Evolutionary conservation across 2,113 vertebrate genomes (phyloP).

Genomic region (Cavia porcellus): DNA sequence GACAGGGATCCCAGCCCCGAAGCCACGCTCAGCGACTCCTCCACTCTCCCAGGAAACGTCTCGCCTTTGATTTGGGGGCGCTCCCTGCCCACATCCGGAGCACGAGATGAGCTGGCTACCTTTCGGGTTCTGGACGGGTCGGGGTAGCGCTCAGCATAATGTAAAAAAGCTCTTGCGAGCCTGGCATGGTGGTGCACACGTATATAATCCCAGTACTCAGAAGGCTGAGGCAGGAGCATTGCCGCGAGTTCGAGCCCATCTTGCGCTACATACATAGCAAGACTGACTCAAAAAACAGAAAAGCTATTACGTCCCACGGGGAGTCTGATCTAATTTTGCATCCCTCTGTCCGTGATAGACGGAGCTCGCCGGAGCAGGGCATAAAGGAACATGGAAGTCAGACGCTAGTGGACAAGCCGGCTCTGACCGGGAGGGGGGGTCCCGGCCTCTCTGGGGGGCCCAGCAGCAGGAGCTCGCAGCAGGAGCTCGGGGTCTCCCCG

Average conservation of each 20-base stretch:
- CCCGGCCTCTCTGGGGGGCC: background rate
- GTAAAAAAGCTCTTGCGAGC: background rate
- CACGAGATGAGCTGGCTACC: background rate
- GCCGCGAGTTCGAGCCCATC: too few species aligned
- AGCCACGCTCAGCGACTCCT: too few species aligned
- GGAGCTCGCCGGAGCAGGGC: background rate
- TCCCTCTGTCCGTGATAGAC: background rate
- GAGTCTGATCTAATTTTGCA: background rate
- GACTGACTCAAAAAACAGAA: too few species aligned
- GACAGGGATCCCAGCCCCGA: too few species aligned
- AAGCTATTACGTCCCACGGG: background rate
- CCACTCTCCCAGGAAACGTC: background rate
- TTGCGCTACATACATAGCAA: too few species aligned
- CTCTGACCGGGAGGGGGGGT: background rate
- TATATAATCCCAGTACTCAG: too few species aligned
- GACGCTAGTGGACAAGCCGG: background rate
- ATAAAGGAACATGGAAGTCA: too few species aligned
- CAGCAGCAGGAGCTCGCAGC: too few species aligned
- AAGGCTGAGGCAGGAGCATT: too few species aligned
- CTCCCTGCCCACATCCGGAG: background rate
- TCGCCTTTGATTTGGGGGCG: background rate
- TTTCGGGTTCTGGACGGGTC: background rate
- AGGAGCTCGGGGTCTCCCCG: background rate
- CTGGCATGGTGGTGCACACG: too few species aligned
- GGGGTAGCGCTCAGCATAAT: fast-evolving